A percentile compares a stretch with the other conserved stretches of the same genome.
Conservation (phyloP, 1,140 invertebrate species). For the Hypsibius dujardini region DNA sequence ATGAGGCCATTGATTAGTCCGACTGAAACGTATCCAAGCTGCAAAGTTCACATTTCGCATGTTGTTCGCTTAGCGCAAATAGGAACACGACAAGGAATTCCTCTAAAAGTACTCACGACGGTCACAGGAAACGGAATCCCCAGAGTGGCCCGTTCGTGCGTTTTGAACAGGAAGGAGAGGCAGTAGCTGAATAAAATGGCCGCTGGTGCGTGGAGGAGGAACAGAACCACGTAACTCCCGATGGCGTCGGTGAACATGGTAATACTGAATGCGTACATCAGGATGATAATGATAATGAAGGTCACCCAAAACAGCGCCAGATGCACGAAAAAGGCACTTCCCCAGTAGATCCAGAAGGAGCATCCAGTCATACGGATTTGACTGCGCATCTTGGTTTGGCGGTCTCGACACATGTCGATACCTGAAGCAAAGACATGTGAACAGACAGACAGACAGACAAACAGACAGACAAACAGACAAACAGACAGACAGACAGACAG, state of each 20-base stretch:
- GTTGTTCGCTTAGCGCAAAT: too few relatives aligned
- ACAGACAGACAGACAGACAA: too few relatives aligned
- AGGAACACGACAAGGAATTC: background rate
- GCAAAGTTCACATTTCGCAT: too few relatives aligned
- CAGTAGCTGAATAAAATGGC: slow-evolving; percentile 54
- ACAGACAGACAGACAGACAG: too few relatives aligned
- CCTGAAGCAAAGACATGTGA: background rate
- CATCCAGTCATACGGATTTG: slow-evolving; percentile 62
- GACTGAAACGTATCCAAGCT: too few relatives aligned
- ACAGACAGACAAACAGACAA: too few relatives aligned
- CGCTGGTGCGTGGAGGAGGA: slow-evolving; percentile 54
- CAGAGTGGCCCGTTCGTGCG: slow-evolving; percentile 50
- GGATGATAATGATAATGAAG: slow-evolving; percentile 32
- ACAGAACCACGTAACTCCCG: slow-evolving; percentile 44
- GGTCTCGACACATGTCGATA: slow-evolving; percentile 7
- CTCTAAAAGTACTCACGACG: slow-evolving; percentile 26
- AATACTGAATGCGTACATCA: slow-evolving; percentile 27
- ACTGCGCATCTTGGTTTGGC: slow-evolving; percentile 27
- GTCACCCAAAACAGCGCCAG: slow-evolving; percentile 47
- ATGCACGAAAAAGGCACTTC: slow-evolving; percentile 43
- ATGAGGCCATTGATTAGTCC: too few relatives aligned
- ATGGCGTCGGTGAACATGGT: slow-evolving; percentile 41
- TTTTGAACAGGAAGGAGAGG: slow-evolving; percentile 59
- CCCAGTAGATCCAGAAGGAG: slow-evolving; percentile 55
- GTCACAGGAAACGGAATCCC: slow-evolving; percentile 31